Evolutionary conservation across 1,140 invertebrate genomes (phyloP).

Genomic region (Uloborus diversus): DNA sequence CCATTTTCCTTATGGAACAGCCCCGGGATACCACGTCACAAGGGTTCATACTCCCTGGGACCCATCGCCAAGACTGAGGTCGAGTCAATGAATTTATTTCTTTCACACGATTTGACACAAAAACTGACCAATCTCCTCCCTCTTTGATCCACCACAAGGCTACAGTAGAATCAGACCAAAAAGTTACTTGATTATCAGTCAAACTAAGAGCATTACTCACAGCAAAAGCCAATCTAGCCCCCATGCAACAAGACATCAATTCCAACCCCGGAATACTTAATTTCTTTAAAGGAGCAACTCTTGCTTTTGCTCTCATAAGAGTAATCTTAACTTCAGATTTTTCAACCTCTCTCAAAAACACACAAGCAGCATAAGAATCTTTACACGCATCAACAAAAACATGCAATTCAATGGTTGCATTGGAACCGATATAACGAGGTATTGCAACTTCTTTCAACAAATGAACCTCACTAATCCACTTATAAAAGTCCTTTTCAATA

Average conservation of each 20-base stretch:
- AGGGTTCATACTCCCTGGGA: neutral
- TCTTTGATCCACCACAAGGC: conserved; percentile 24
- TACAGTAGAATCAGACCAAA: conserved; percentile 28
- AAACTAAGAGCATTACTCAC: no score
- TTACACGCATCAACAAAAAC: neutral
- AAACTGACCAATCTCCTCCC: conserved; percentile 5
- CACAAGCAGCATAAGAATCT: neutral
- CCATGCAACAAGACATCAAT: conserved; percentile 19
- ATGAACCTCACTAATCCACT: neutral
- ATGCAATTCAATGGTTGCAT: neutral
- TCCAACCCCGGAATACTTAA: conserved; percentile 12
- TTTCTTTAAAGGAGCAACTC: conserved; percentile 23
- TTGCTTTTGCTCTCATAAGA: neutral
- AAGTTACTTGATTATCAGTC: no score
- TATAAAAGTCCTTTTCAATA: neutral
- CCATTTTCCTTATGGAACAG: neutral
- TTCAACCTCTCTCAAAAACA: neutral
- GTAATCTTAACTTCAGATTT: neutral
- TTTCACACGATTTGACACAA: conserved; percentile 20
- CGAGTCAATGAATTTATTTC: neutral
- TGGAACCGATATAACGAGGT: neutral
- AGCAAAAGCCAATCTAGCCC: neutral
- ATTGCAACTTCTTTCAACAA: neutral
- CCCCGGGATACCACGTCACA: neutral
- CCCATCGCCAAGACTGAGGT: neutral